Evolutionary conservation across 2,888 invertebrate species (phyloP).

Genomic region (Drepana falcataria): DNA sequence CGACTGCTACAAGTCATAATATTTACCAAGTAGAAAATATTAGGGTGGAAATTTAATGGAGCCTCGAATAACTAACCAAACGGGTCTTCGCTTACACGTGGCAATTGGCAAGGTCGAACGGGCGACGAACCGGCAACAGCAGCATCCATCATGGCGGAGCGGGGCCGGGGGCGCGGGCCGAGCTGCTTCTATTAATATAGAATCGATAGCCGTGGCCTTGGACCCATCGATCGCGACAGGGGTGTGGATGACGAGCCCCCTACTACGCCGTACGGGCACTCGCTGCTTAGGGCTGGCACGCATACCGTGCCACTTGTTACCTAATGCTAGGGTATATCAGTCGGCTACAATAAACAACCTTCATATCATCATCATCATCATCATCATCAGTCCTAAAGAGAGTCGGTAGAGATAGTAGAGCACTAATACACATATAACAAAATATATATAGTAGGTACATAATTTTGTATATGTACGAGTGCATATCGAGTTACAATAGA

Average conservation of each 20-base stretch:
- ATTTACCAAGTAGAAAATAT: too few relatives aligned
- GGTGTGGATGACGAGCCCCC: constrained; percentile 65
- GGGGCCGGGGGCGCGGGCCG: constrained; percentile 21
- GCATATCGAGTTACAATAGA: too few relatives aligned
- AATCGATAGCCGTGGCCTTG: constrained; percentile 78
- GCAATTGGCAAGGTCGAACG: constrained; percentile 44
- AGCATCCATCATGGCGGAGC: constrained; percentile 10
- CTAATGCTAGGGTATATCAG: too few relatives aligned
- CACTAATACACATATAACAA: too few relatives aligned
- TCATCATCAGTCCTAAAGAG: too few relatives aligned
- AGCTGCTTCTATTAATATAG: constrained; percentile 70
- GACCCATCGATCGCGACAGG: constrained; percentile 56
- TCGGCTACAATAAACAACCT: too few relatives aligned
- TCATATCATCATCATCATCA: too few relatives aligned
- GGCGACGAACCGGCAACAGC: constrained; percentile 39
- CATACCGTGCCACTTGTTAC: background rate
- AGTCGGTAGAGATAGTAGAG: too few relatives aligned
- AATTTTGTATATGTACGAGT: too few relatives aligned
- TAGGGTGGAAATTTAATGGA: too few relatives aligned
- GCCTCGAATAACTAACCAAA: background rate
- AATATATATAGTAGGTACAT: too few relatives aligned
- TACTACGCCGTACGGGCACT: constrained; percentile 8
- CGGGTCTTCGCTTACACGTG: constrained; percentile 28
- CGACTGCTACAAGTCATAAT: too few relatives aligned
- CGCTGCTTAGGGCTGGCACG: constrained; percentile 5